Evolutionary conservation across 2,888 invertebrate species (phyloP), one percentile per base, ranked within the genome.

Genomic region (Mesoligia furuncula): DNA sequence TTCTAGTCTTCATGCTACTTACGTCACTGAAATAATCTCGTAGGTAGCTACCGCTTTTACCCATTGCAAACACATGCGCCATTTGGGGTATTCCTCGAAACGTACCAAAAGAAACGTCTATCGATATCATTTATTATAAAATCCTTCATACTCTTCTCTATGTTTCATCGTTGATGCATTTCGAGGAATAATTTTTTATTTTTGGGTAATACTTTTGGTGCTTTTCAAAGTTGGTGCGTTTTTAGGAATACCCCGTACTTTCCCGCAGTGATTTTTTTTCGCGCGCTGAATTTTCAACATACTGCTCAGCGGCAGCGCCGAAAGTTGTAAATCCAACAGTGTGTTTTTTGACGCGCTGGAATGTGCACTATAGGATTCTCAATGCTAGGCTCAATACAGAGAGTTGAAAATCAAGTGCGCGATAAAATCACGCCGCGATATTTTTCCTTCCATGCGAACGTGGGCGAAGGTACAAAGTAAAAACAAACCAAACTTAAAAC

Each of bases 401-500:
- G 11, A 54, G 24, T 54, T 11, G n/a, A 57, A 57, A 11, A n/a
- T 54, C 9, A 4, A 54, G n/a, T 24, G 24, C 24, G 54, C 4
- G 1, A 24, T 24, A 24, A 54, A 54, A 54, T 54, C 1, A 3
- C 24, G n/a, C 54, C 54, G 8, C 51, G 20, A 57, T n/a, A 57
- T 57, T 57, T 57, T 57, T 57, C 13, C 54, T 1, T 11, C 54
- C n/a, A 57, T 11, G 5, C 54, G n/a, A 57, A n/a, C 51, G 7
- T 2, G 59, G 59, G 27, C 27, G 3, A 31, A 6, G 4, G 36
- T 51, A 70, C 20, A 57, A 51, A 79, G 31, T 54, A 76, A 64
- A 75, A 39, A 59, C 66, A 8, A 75, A 80, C 20, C 15, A 71
- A 64, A 71, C 57, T 20, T 15, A 81, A 70, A 71, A 68, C 39